Percentiles rank a stretch among this genome's conserved stretches.
These are phyloP conservation scores for Labeo rohita DNA, from an alignment of 2,113 vertebrate species.

Conservation along the genomic window DNA sequence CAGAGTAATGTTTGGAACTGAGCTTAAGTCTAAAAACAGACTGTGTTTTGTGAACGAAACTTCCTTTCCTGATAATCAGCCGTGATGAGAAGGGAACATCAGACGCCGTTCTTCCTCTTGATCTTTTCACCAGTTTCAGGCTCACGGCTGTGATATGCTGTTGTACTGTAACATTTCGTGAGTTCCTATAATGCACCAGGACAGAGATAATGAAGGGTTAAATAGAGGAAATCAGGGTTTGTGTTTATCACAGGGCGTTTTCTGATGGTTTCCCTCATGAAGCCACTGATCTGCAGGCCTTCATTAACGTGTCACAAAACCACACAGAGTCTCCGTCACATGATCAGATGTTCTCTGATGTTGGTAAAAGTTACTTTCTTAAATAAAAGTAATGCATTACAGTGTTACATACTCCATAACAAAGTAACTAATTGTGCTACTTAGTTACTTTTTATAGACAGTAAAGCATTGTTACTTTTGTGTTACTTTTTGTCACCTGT, in stretches of 20 bases:
- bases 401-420: too few relatives aligned
- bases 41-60: neutral
- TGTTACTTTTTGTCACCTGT: too few relatives aligned
- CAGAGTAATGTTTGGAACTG: neutral
- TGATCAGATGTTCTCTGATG: too few relatives aligned
- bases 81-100: neutral
- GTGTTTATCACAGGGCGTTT: conserved; percentile 37
- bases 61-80: neutral
- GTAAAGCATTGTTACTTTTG: too few relatives aligned
- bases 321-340: neutral
- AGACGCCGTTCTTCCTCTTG: neutral
- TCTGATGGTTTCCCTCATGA: conserved; percentile 48
- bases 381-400: too few relatives aligned
- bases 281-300: conserved; percentile 65
- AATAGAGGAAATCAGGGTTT: conserved; percentile 43
- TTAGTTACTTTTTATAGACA: too few relatives aligned
- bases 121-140: too few relatives aligned
- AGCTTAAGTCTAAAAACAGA: neutral
- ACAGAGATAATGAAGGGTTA: conserved; percentile 35
- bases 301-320: conserved; percentile 54
- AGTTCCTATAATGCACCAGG: conserved; percentile 1
- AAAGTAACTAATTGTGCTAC: too few relatives aligned
- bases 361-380: too few relatives aligned
- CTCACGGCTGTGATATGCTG: neutral
- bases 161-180: neutral